Evolutionary conservation across 1,140 invertebrate genomes (phyloP).

Genomic region (Drosophila serrata): DNA sequence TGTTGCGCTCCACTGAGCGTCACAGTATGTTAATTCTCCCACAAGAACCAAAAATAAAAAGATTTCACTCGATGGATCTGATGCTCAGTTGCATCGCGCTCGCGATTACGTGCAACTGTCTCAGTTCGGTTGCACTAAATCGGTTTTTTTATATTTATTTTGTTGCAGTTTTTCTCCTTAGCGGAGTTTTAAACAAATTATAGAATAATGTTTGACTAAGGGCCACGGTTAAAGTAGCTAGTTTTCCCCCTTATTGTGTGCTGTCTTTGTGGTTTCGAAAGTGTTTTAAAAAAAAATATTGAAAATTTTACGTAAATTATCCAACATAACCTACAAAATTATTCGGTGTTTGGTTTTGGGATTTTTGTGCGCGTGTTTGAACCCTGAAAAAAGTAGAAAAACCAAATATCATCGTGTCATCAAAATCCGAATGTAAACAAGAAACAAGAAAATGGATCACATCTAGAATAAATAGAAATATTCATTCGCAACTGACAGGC

Average conservation of each 20-base stretch:
- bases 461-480: constrained; percentile 26
- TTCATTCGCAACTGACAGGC: constrained; percentile 56
- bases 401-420: constrained; percentile 11
- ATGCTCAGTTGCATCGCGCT: constrained; percentile 74
- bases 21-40: constrained; percentile 40
- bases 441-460: constrained; percentile 29
- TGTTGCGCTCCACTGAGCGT: constrained; percentile 67
- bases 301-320: constrained; percentile 71
- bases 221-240: constrained; percentile 17
- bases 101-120: constrained; percentile 74
- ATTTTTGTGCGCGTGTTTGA: constrained; percentile 37
- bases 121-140: constrained; percentile 55
- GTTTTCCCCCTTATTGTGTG: constrained; percentile 44
- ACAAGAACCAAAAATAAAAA: constrained; percentile 72
- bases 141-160: constrained; percentile 24
- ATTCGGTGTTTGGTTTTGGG: constrained; percentile 14
- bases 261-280: constrained; percentile 25
- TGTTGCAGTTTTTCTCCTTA: constrained; percentile 23
- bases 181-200: constrained; percentile 16
- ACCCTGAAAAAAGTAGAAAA: constrained; percentile 15
- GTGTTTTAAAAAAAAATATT: constrained; percentile 32
- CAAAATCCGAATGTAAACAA: constrained; percentile 35
- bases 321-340: constrained; percentile 71
- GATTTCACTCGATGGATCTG: constrained; percentile 41
- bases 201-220: constrained; percentile 40